Evolutionary conservation across 2,888 invertebrate genomes (phyloP).

Genomic region (Hypselothyrea guttata): DNA sequence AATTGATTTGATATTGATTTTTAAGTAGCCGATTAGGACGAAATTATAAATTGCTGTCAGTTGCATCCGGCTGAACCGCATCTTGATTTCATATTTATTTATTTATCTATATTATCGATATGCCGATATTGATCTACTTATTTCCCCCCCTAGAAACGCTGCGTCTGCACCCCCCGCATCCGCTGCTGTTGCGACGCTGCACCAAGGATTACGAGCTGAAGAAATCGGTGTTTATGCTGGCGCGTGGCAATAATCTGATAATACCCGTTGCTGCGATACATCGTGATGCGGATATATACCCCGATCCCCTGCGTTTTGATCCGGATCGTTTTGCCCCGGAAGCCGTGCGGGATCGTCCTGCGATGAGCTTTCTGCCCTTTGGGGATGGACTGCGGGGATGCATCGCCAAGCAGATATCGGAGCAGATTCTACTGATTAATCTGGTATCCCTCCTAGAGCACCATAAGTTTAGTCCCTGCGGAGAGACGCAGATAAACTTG

Average conservation of each 20-base stretch:
- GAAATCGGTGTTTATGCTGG: constrained; percentile 74
- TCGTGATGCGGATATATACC: constrained; percentile 83
- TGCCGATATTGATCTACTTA: no score
- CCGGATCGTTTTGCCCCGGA: constrained; percentile 85
- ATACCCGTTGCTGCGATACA: constrained; percentile 83
- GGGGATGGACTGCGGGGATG: constrained; percentile 77
- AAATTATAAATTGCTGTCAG: no score
- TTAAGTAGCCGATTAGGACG: no score
- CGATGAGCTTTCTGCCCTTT: constrained; percentile 76
- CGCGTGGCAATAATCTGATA: constrained; percentile 68
- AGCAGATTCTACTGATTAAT: constrained; percentile 71
- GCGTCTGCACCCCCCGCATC: constrained; percentile 82
- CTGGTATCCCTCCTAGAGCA: constrained; percentile 61
- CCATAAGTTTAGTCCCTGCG: constrained; percentile 64
- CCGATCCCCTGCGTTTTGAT: constrained; percentile 85
- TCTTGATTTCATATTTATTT: no score
- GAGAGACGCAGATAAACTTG: constrained; percentile 68
- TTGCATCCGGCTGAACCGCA: no score
- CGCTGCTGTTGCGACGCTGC: constrained; percentile 71
- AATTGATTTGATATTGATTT: not conserved
- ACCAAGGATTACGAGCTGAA: constrained; percentile 72
- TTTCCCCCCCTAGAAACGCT: constrained; percentile 81
- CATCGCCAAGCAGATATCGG: constrained; percentile 67
- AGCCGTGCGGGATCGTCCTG: constrained; percentile 83
- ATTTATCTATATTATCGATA: not conserved